Conservation (phyloP, 2,888 invertebrate genomes). For the Notocelia uddmanniana region DNA sequence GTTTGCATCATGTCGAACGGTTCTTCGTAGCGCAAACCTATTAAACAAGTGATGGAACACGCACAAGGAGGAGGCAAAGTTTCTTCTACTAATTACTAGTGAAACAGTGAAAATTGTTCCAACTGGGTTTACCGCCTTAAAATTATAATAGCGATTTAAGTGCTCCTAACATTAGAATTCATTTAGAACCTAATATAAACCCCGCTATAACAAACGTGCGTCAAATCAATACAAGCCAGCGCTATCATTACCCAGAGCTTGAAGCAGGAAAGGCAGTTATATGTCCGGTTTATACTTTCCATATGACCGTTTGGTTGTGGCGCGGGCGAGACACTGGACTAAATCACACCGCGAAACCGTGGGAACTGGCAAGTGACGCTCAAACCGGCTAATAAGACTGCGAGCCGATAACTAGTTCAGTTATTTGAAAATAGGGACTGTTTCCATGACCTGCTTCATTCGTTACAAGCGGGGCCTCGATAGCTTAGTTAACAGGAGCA, state of each 20-base stretch:
- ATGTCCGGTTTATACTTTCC: not conserved
- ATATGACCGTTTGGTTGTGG: not conserved
- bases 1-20: too few relatives aligned
- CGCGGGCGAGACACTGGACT: not conserved
- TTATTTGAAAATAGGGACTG: not conserved
- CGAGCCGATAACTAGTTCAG: not conserved
- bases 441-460: too few relatives aligned
- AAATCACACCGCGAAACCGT: constrained; percentile 24
- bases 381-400: not conserved
- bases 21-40: too few relatives aligned
- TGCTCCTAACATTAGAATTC: not conserved
- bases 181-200: not conserved
- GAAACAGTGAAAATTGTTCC: not conserved
- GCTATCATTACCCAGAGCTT: not conserved
- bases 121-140: not conserved
- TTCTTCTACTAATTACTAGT: too few relatives aligned
- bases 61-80: too few relatives aligned
- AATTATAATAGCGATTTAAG: not conserved
- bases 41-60: too few relatives aligned
- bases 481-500: too few relatives aligned
- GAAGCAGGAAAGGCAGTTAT: not conserved
- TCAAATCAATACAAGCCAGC: constrained; percentile 17
- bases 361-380: constrained; percentile 11
- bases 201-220: not conserved
- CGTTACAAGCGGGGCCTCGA: too few relatives aligned